Base-by-base conservation (phyloP, 2,113 vertebrate genomes). In the Calcarius ornatus region DNA sequence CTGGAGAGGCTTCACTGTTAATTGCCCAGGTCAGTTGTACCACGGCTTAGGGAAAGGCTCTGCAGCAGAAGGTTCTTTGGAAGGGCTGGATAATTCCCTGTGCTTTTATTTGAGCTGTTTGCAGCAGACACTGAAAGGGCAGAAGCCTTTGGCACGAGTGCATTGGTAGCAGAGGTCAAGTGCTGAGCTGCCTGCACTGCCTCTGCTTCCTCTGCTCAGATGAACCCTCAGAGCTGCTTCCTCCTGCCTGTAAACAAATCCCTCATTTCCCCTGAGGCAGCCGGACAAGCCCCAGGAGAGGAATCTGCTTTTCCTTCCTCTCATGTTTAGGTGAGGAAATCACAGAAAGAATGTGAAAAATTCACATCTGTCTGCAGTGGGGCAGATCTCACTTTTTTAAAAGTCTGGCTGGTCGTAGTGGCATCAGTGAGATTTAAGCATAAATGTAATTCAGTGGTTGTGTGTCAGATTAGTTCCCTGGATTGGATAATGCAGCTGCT, bases 201-300 rank as follows among this genome's bases (percentile, higher is more conserved):
- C 90, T 82, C 40, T 24, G 77, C 80, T 86, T 95, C 92, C 94
- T 93, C 65, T 80, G 88, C 78, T 51, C 38, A 2, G 64, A 77
- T 17, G 60, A 81, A 38, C 66, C 86, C 45, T 24, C 9, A 1
- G 76, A 50, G 73, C 79, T 54, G 66, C 59, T 85, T 90, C 93
- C 87, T 90, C 56, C 76, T 51, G 31, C 75, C 35, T 72, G 78
- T 90, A 96, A 95, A 96, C 90, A 93, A 51, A 91, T 63, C 66
- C 88, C 79, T 64, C 66, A 9, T 72, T 96, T 93, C 94, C 92
- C 86, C 73, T 1, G 40, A 6, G 73, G 51, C 81, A 18, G 40
- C 78, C 15, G 31, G 65, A 85, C 59, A 16, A 76, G 71, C 45
- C 85, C 13, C 73, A 2, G 4, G 85, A 76, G 94, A 84, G 56